phyloP scores from a whole-genome alignment of 2,113 vertebrate species.

The Mustela lutreola region DNA sequence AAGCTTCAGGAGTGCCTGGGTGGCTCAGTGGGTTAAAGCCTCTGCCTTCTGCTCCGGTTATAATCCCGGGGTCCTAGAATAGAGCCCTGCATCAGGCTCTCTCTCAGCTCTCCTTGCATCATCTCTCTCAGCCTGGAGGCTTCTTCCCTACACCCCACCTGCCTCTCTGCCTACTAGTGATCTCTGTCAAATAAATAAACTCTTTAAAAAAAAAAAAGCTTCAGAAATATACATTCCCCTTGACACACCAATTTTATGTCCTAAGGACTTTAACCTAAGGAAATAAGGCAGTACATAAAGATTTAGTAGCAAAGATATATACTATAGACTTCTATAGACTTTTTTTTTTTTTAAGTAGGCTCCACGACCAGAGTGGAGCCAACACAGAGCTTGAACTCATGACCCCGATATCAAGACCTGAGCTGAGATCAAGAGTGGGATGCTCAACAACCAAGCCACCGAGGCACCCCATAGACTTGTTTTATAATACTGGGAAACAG shows the following conservation, averaged over 20 bases:
- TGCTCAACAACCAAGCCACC: neutral
- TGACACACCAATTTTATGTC: neutral
- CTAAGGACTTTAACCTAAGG: neutral
- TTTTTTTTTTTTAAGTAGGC: neutral
- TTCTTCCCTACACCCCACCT: too few species aligned
- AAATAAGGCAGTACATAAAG: neutral
- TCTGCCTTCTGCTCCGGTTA: too few species aligned
- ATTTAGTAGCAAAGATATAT: neutral
- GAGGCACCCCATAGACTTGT: neutral
- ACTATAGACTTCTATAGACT: neutral
- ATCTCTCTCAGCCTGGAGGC: too few species aligned
- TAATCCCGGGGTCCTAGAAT: too few species aligned
- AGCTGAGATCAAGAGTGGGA: neutral
- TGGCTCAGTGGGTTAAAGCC: too few species aligned
- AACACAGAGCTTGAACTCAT: neutral
- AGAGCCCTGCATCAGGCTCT: too few species aligned
- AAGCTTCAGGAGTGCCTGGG: neutral
- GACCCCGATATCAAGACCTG: neutral
- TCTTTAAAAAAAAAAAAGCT: neutral
- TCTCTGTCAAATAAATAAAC: too few species aligned
- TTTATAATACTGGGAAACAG: constrained; percentile 19
- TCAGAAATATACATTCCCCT: neutral
- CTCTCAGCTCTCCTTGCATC: too few species aligned
- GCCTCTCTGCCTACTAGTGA: too few species aligned
- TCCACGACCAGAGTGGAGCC: neutral